phyloP scores from a whole-genome alignment of 2,888 invertebrate genomes.

The Zaprionus bogoriensis region DNA sequence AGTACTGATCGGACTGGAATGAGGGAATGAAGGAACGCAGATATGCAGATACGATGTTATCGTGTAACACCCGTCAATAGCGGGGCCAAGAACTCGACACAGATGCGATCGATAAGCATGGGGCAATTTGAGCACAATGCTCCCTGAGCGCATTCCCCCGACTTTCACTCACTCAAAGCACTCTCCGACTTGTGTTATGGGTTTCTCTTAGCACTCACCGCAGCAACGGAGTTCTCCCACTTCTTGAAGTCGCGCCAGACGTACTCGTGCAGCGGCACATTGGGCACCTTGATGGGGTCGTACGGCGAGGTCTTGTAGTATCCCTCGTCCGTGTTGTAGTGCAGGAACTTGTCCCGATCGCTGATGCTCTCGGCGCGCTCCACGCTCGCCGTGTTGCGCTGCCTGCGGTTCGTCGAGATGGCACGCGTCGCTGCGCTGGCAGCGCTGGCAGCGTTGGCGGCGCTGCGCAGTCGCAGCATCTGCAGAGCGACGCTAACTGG shows the following conservation, averaged over 20 bases:
- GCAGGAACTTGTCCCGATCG: slow-evolving; percentile 74
- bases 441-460: too few species aligned
- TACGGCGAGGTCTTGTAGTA: slow-evolving; percentile 83
- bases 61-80: too few species aligned
- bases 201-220: slow-evolving; percentile 84
- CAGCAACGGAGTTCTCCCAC: slow-evolving; percentile 86
- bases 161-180: not conserved
- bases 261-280: slow-evolving; percentile 85
- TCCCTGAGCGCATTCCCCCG: too few species aligned
- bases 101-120: too few species aligned
- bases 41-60: not conserved
- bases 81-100: too few species aligned
- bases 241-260: slow-evolving; percentile 86
- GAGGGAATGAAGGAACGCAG: not conserved
- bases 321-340: slow-evolving; percentile 77
- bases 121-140: too few species aligned
- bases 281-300: slow-evolving; percentile 83
- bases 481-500: slow-evolving; percentile 54
- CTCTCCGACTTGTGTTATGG: not conserved
- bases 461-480: slow-evolving; percentile 59
- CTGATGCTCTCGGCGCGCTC: slow-evolving; percentile 66
- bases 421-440: slow-evolving; percentile 23
- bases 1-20: not conserved
- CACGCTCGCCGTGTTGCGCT: slow-evolving; percentile 70
- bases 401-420: slow-evolving; percentile 63